Percentiles rank a stretch among this genome's conserved stretches.
Conservation (phyloP, 2,888 invertebrate genomes). For the Melipona bicolor region DNA sequence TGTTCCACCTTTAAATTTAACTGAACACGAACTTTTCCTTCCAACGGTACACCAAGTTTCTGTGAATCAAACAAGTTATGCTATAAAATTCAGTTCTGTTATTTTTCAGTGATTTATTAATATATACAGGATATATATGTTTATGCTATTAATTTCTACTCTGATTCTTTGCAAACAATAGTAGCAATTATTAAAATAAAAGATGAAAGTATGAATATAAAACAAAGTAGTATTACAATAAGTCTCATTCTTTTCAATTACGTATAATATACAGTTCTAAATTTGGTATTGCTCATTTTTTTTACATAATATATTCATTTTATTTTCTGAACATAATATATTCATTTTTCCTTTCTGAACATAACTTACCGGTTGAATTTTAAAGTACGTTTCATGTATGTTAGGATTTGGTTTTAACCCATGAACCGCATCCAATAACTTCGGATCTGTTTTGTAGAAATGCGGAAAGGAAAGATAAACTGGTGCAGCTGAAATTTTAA, state of each 20-base stretch:
- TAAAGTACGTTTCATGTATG: constrained; percentile 91
- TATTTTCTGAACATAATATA: neutral
- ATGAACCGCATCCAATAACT: constrained; percentile 88
- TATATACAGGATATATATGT: no score
- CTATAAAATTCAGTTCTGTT: neutral
- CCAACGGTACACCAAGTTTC: constrained; percentile 94
- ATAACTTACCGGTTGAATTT: constrained; percentile 92
- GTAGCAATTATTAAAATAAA: no score
- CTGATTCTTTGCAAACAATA: no score
- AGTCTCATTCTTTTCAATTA: neutral
- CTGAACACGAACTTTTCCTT: constrained; percentile 92
- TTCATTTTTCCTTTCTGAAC: neutral
- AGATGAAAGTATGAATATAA: no score
- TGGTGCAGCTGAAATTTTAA: constrained; percentile 89
- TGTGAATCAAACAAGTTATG: constrained; percentile 79
- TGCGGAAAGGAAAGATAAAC: constrained; percentile 95
- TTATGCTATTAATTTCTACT: no score
- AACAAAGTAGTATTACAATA: neutral
- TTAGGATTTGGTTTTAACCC: constrained; percentile 89
- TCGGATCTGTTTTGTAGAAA: constrained; percentile 92
- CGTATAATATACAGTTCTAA: neutral
- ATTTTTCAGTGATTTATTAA: no score
- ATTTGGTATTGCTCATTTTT: neutral
- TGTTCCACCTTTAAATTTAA: constrained; percentile 92
- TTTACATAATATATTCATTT: neutral